phyloP scores from a whole-genome alignment of 2,113 vertebrate species.

The Pelusios castaneus region DNA sequence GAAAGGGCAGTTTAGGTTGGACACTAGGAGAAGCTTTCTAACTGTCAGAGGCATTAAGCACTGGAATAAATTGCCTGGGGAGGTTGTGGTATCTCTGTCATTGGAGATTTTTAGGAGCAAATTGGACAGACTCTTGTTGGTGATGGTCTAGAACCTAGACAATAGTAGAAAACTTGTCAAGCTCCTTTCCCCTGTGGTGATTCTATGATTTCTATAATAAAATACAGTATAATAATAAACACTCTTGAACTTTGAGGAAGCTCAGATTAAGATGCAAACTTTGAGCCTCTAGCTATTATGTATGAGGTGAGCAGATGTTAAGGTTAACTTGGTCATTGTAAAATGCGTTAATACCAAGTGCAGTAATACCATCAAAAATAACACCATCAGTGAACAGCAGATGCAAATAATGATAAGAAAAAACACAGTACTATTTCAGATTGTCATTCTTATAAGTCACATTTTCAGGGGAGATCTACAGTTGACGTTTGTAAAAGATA shows the following conservation, averaged over 20 bases:
- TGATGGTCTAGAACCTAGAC: too few relatives aligned
- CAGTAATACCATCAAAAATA: not conserved
- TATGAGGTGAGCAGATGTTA: not conserved
- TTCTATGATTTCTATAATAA: not conserved
- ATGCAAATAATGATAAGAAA: not conserved
- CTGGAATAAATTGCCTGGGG: too few relatives aligned
- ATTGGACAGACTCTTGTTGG: too few relatives aligned
- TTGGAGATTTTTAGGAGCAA: too few relatives aligned
- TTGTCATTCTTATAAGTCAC: not conserved
- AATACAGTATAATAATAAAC: not conserved
- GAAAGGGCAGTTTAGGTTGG: too few relatives aligned
- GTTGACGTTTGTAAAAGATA: not conserved
- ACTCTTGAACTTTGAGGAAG: not conserved
- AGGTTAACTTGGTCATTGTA: accelerated
- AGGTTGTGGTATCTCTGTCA: too few relatives aligned
- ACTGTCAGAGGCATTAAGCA: too few relatives aligned
- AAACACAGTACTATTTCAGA: not conserved
- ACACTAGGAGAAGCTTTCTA: too few relatives aligned
- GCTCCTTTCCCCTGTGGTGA: too few relatives aligned
- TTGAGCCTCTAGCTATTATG: not conserved
- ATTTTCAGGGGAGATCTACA: not conserved
- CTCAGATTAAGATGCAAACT: not conserved
- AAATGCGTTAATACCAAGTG: not conserved
- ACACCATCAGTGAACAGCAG: accelerated
- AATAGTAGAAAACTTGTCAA: too few relatives aligned